Evolutionary conservation across 2,888 invertebrate species (phyloP).

Genomic region (Drosophila prostipennis): DNA sequence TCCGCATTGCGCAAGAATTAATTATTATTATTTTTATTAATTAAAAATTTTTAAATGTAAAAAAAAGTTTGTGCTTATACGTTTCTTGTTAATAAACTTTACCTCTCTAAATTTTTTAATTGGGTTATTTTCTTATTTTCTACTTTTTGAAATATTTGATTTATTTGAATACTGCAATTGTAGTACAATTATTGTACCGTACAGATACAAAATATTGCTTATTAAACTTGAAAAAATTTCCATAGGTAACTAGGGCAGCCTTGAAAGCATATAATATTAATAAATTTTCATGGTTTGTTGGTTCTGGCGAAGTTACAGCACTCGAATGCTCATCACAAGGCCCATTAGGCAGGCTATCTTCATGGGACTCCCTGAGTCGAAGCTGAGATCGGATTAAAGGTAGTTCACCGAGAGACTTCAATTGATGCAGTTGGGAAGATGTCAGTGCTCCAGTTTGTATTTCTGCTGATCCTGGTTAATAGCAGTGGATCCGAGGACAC

Average conservation of each 20-base stretch:
- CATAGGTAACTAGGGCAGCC: not conserved
- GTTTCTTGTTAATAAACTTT: too few species aligned
- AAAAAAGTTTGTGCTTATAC: too few species aligned
- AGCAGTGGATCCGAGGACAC: slow-evolving; percentile 15
- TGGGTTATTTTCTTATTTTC: too few species aligned
- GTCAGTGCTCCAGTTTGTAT: slow-evolving; percentile 36
- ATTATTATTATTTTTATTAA: too few species aligned
- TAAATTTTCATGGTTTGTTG: slow-evolving; percentile 33
- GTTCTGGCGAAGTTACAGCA: slow-evolving; percentile 11
- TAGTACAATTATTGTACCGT: too few species aligned
- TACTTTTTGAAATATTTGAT: too few species aligned
- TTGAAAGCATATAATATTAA: slow-evolving; percentile 12
- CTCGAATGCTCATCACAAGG: slow-evolving; percentile 53
- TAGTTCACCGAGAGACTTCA: slow-evolving; percentile 53
- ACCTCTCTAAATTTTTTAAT: too few species aligned
- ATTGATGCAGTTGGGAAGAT: slow-evolving; percentile 60
- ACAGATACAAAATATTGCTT: not conserved
- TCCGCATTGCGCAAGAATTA: too few species aligned
- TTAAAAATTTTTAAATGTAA: too few species aligned
- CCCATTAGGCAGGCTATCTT: slow-evolving; percentile 56
- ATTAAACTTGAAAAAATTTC: not conserved
- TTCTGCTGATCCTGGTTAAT: slow-evolving; percentile 45
- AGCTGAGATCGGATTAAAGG: not conserved
- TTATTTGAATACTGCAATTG: too few species aligned
- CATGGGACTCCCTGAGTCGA: not conserved